Conservation (phyloP, 2,113 vertebrate genomes). For the Delphinus delphis region DNA sequence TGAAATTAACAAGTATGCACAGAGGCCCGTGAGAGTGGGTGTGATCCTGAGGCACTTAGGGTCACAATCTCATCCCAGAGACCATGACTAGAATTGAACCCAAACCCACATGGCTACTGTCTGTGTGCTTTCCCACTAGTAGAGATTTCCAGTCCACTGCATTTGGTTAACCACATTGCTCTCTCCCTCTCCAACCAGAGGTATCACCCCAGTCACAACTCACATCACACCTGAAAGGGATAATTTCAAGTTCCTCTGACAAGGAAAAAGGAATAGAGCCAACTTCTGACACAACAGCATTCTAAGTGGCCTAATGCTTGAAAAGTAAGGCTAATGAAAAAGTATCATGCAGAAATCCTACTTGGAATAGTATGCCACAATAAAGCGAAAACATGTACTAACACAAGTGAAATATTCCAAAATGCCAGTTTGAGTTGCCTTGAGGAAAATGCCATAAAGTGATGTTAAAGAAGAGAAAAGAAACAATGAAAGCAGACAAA, state of each 20-base stretch:
- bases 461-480: neutral
- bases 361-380: neutral
- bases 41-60: neutral
- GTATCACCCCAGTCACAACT: neutral
- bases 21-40: neutral
- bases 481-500: neutral
- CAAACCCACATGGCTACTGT: neutral
- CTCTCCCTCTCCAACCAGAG: neutral
- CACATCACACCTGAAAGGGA: neutral
- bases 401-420: constrained; percentile 6
- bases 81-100: neutral
- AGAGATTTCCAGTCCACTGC: neutral
- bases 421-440: neutral
- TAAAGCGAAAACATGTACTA: constrained; percentile 1
- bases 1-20: neutral
- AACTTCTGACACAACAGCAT: neutral
- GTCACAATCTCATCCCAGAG: neutral
- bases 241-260: neutral
- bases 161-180: neutral
- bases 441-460: neutral
- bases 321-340: constrained; percentile 3
- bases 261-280: neutral
- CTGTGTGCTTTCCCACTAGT: neutral
- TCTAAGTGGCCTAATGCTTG: neutral
- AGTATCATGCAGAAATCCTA: neutral